Base-by-base conservation (phyloP, 2,888 invertebrate genomes). In the Cephus runcator region DNA sequence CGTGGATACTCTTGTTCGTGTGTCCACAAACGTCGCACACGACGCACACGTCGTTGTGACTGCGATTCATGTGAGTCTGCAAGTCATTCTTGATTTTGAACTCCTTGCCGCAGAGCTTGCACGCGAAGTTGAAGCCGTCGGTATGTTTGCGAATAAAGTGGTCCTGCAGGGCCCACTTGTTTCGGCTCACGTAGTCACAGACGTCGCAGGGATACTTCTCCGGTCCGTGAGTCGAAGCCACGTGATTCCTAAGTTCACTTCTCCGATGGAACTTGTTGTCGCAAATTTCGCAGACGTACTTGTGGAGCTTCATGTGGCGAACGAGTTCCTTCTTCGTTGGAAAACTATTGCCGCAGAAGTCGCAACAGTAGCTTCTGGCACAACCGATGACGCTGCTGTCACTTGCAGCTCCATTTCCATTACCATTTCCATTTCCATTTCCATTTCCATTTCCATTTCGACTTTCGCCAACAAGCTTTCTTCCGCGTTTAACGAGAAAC, bases 11-110 rank as follows among this genome's bases (percentile, higher is more conserved):
- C 34, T 80, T 82, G 23, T 81, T 86, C 11, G 78, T 80, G 73
- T 83, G 79, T 11, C 83, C 84, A 73, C 84, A 85, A 2, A 82
- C 71, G 69, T 84, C 84, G 76, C 84, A 84, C 3, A 82, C 79
- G 15, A 79, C 79, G 36, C 73, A 73, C 30, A 69, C 40, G n/a
- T 77, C 30, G 73, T 76, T 56, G 78, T 79, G 77, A 36, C 76
- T 73, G 40, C 79, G 77, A 77, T 82, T 68, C 77, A 79, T 80
- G 56, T 83, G 83, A n/a, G 78, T 78, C 11, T 78, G 78, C 69
- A 79, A 56, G 69, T 79, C 76, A 11, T 73, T 79, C 73, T 76
- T 76, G 35, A 79, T 79, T 33, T 76, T 79, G 33, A 79, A 79
- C 35, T 79, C 69, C 36, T 76, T 79, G 2, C 36, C 15, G 56